Conservation (phyloP, 2,888 invertebrate species). For the Eulithis testata region DNA sequence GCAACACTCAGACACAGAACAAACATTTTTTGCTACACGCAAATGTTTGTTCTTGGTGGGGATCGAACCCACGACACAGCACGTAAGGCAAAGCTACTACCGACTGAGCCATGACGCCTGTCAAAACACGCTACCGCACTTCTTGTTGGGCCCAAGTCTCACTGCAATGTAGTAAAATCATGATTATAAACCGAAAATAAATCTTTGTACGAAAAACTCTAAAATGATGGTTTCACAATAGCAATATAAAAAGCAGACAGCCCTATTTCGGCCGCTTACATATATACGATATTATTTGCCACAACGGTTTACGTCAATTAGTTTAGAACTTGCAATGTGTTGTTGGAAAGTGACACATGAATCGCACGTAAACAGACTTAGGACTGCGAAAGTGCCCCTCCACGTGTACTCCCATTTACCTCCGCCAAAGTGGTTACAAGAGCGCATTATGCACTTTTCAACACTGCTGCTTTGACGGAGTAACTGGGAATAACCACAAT, state of each 20-base stretch:
- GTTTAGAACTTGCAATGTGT: no score
- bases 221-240: neutral
- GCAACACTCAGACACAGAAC: no score
- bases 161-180: neutral
- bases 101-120: no score
- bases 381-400: neutral
- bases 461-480: neutral
- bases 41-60: no score
- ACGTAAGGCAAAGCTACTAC: no score
- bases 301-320: no score
- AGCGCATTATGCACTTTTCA: neutral
- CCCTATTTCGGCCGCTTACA: no score
- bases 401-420: neutral
- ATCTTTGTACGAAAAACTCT: no score
- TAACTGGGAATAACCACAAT: neutral
- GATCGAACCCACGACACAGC: no score
- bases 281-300: no score
- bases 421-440: neutral
- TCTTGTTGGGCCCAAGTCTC: constrained; percentile 10
- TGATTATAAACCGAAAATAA: neutral
- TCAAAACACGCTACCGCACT: constrained; percentile 5
- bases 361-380: neutral
- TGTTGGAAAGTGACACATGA: neutral
- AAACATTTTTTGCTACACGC: no score
- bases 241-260: neutral